phyloP scores from a whole-genome alignment of 1,140 invertebrate species.

The Nixonia krombeini region DNA sequence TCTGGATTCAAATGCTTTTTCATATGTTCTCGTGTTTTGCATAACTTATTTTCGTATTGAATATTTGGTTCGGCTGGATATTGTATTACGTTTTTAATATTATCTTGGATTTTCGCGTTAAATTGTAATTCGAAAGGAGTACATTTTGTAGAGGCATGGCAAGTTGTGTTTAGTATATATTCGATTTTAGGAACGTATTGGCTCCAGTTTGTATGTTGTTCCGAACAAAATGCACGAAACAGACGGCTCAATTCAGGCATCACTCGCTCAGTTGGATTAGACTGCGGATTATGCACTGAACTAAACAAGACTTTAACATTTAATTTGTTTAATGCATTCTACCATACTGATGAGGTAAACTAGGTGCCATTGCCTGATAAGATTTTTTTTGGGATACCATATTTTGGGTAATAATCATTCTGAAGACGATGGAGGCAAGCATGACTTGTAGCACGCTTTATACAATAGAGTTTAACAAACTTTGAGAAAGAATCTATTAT shows the following conservation, averaged over 20 bases:
- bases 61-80: neutral
- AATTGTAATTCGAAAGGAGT: constrained; percentile 6
- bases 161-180: neutral
- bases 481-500: constrained; percentile 12
- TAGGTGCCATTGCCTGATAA: constrained; percentile 52
- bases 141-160: constrained; percentile 1
- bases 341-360: constrained; percentile 38
- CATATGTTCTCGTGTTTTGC: constrained; percentile 3
- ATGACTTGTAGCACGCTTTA: constrained; percentile 13
- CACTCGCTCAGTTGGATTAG: constrained; percentile 57
- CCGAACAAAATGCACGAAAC: constrained; percentile 20
- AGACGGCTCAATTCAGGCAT: constrained; percentile 52
- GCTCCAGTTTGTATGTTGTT: constrained; percentile 11
- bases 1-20: neutral
- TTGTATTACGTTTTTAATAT: neutral
- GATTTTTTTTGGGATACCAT: no score
- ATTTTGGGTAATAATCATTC: no score
- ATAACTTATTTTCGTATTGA: neutral
- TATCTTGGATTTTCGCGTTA: neutral
- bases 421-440: no score
- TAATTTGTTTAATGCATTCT: neutral
- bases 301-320: constrained; percentile 8
- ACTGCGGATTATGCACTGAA: constrained; percentile 56
- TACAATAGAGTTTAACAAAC: constrained; percentile 9
- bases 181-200: constrained; percentile 4